Conservation (phyloP, 2,797 vertebrate species). For the Lepidocolaptes lacrymiger region DNA sequence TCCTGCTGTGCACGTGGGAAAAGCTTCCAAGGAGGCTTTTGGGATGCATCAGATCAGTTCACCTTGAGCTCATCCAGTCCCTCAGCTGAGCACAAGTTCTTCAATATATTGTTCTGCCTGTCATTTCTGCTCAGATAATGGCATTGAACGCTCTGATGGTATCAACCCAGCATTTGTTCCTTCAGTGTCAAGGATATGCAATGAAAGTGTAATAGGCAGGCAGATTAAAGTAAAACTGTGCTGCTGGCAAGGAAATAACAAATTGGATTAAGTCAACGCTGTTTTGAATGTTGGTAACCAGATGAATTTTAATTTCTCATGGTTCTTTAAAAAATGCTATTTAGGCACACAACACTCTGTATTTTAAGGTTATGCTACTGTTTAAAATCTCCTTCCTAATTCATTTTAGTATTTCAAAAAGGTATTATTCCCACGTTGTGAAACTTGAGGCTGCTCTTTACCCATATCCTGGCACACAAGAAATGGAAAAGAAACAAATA, state of each 20-base stretch:
- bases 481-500: not conserved
- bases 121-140: not conserved
- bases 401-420: not conserved
- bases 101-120: not conserved
- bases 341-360: not conserved
- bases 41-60: not conserved
- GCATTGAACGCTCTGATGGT: not conserved
- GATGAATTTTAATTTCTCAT: slow-evolving; percentile 6
- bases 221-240: not conserved
- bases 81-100: not conserved
- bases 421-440: not conserved
- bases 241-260: not conserved
- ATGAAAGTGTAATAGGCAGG: not conserved
- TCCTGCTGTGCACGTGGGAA: not conserved
- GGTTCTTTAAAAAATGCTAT: not conserved
- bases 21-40: not conserved
- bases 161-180: not conserved
- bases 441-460: not conserved
- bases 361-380: not conserved
- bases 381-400: not conserved
- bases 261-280: not conserved
- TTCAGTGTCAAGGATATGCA: not conserved
- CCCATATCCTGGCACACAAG: not conserved
- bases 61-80: not conserved
- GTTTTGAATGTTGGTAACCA: not conserved